Evolutionary conservation across 2,888 invertebrate species (phyloP).

Genomic region (Drosophila differens): DNA sequence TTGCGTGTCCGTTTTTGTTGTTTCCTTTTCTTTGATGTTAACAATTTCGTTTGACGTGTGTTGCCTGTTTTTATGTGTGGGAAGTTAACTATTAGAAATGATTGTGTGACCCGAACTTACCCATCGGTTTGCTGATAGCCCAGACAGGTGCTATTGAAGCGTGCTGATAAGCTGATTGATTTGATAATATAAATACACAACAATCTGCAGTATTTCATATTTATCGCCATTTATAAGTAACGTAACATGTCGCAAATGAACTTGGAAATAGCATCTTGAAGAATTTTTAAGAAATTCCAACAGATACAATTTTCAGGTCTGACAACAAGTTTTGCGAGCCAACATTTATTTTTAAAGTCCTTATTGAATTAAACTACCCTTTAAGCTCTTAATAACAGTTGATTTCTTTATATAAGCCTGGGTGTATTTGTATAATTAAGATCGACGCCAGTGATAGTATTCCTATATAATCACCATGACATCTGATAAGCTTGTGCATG

Average conservation of each 20-base stretch:
- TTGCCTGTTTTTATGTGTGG: conserved; percentile 9
- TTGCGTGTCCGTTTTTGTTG: conserved; percentile 25
- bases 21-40: conserved; percentile 34
- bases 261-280: neutral
- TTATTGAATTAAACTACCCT: neutral
- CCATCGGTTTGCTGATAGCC: conserved; percentile 16
- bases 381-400: too few species aligned
- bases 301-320: neutral
- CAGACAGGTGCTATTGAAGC: conserved; percentile 37
- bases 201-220: neutral
- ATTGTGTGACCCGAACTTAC: conserved; percentile 37
- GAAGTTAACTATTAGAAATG: conserved; percentile 32
- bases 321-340: neutral
- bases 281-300: neutral
- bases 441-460: neutral
- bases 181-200: conserved; percentile 31
- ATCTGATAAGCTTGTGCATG: conserved; percentile 3
- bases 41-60: conserved; percentile 27
- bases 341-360: neutral
- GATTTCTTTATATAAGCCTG: neutral
- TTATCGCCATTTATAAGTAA: neutral
- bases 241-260: neutral
- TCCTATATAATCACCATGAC: neutral
- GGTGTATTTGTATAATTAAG: conserved; percentile 1
- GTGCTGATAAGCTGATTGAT: conserved; percentile 44